phyloP scores from a whole-genome alignment of 2,888 invertebrate species.

The Erpobdella octoculata region DNA sequence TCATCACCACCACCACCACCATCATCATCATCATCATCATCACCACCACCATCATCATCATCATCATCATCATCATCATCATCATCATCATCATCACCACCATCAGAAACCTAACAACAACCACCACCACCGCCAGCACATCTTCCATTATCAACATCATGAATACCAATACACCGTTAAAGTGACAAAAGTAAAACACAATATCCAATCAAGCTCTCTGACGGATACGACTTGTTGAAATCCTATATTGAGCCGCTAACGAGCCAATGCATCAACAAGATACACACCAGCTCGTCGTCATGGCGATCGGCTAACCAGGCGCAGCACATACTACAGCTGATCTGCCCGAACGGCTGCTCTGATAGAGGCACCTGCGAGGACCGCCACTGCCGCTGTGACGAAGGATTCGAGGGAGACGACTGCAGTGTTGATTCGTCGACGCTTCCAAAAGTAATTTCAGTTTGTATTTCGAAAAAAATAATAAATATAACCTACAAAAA shows the following conservation, averaged over 20 bases:
- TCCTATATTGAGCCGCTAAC: background rate
- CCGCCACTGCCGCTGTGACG: conserved; percentile 30
- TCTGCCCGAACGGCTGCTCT: conserved; percentile 34
- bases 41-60: background rate
- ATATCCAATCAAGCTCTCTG: background rate
- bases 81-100: background rate
- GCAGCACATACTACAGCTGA: conserved; percentile 14
- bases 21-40: background rate
- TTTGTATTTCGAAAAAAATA: background rate
- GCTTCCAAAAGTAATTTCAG: conserved; percentile 28
- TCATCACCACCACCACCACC: background rate
- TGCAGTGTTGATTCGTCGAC: conserved; percentile 22
- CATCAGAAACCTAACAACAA: too few relatives aligned
- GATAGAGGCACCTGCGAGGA: conserved; percentile 29
- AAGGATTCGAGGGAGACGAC: conserved; percentile 32
- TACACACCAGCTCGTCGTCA: background rate
- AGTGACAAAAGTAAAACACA: too few relatives aligned
- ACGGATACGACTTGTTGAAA: background rate
- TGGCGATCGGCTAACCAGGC: background rate
- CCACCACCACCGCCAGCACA: background rate
- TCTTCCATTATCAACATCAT: background rate
- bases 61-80: background rate
- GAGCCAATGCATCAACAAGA: background rate
- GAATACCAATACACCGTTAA: background rate
- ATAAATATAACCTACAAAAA: too few relatives aligned